These are phyloP conservation scores for Prunella strophiata DNA, from an alignment of 2,797 vertebrate species.

Conservation along the genomic window DNA sequence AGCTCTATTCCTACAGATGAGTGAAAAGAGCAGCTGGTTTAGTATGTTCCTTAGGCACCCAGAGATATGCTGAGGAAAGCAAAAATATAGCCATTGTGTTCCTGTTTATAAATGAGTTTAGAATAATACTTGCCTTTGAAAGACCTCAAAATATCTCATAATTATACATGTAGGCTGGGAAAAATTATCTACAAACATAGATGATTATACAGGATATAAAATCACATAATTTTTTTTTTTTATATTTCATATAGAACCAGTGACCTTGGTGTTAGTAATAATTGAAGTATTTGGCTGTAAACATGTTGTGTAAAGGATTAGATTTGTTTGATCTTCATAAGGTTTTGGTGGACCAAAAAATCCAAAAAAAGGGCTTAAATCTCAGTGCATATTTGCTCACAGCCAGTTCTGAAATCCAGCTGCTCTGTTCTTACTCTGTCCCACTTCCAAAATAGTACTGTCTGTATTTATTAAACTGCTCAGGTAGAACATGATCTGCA, in stretches of 20 bases:
- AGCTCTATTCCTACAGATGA: background rate
- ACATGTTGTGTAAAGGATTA: background rate
- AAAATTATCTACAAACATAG: background rate
- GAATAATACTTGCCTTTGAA: background rate
- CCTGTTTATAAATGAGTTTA: background rate
- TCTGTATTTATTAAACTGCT: background rate
- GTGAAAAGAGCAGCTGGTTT: background rate
- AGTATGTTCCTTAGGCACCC: background rate
- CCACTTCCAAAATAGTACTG: background rate
- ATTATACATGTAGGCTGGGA: background rate
- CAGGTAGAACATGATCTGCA: background rate
- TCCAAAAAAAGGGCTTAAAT: background rate
- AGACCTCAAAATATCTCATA: background rate
- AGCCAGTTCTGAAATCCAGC: background rate
- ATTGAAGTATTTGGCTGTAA: background rate
- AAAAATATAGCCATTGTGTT: background rate
- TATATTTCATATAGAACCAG: background rate
- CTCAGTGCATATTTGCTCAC: background rate
- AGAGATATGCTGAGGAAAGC: background rate
- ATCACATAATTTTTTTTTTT: background rate
- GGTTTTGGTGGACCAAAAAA: background rate
- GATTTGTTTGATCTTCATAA: background rate
- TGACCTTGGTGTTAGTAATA: background rate
- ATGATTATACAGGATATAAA: background rate
- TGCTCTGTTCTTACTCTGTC: background rate